Conservation (phyloP, 1,140 invertebrate genomes). For the Eufriesea mexicana region DNA sequence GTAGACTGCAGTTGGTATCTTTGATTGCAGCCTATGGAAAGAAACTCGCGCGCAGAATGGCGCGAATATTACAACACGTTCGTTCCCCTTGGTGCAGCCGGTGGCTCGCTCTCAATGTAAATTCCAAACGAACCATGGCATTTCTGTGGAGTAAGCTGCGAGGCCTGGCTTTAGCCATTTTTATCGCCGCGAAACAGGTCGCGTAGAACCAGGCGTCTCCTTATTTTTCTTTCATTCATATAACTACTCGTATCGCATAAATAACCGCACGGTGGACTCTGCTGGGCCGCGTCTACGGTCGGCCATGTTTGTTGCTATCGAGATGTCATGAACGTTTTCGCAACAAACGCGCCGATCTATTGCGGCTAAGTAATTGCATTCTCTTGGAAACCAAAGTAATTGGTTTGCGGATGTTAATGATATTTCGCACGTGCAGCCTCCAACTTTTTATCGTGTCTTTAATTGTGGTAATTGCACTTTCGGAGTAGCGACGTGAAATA, state of each 20-base stretch:
- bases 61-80: conserved; percentile 48
- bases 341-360: conserved; percentile 20
- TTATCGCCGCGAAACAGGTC: conserved; percentile 59
- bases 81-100: conserved; percentile 18
- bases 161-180: conserved; percentile 48
- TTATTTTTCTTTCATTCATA: conserved; percentile 62
- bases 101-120: conserved; percentile 45
- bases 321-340: conserved; percentile 19
- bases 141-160: conserved; percentile 32
- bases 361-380: conserved; percentile 6
- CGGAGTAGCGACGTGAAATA: no score
- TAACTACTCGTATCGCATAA: conserved; percentile 37
- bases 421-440: no score
- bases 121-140: conserved; percentile 42
- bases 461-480: background rate
- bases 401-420: background rate
- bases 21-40: conserved; percentile 10
- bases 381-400: background rate
- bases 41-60: conserved; percentile 34
- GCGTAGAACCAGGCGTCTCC: conserved; percentile 50
- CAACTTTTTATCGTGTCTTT: background rate
- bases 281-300: no score
- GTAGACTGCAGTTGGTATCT: background rate
- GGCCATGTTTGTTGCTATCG: background rate
- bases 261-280: conserved; percentile 29